Base-by-base conservation (phyloP, 2,797 vertebrate species). In the Sebastes goodei region DNA sequence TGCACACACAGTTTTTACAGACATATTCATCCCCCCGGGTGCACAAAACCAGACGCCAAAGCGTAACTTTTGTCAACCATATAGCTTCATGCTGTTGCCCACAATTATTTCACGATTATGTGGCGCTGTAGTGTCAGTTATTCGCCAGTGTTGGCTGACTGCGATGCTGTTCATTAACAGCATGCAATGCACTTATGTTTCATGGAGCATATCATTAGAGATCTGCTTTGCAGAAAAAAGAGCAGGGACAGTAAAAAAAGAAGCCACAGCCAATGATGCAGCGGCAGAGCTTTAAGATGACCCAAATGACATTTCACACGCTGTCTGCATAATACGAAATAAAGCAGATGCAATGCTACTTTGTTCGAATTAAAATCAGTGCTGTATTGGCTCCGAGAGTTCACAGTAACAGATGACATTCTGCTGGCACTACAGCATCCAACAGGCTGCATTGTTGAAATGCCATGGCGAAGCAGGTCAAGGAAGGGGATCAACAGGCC, bases 111-210 rank as follows among this genome's bases (percentile, higher is more conserved):
- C 80, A 84, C 85, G 87, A 92, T 92, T 90, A 92, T 78, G 84
- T 82, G 64, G 78, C 3, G 11, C 82, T 65, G 65, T 89, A 56
- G 69, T 87, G 80, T 79, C 81, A 78, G 73, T 86, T 83, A 80
- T 76, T 62, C 62, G 80, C 82, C 32, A 38, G 38, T 76, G 84
- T 60, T 53, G 62, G 74, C 92, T 86, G 80, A 78, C 85, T 86
- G 84, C 56, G 81, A 90, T 86, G 74, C 84, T 93, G 76, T 90
- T 93, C 90, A 92, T 94, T 92, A 94, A 79, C 92, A 89, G 84
- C 88, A 86, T 86, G 89, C 85, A 17, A 74, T 67, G 78, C 89
- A 91, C 89, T 92, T 88, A 86, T 86, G 90, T 90, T 93, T 93
- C 88, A 93, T 87, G 82, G 88, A 70, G 82, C 91, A 86, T 89